These are phyloP conservation scores for Neomicropteryx cornuta DNA, from an alignment of 1,140 invertebrate species.

Conservation along the genomic window DNA sequence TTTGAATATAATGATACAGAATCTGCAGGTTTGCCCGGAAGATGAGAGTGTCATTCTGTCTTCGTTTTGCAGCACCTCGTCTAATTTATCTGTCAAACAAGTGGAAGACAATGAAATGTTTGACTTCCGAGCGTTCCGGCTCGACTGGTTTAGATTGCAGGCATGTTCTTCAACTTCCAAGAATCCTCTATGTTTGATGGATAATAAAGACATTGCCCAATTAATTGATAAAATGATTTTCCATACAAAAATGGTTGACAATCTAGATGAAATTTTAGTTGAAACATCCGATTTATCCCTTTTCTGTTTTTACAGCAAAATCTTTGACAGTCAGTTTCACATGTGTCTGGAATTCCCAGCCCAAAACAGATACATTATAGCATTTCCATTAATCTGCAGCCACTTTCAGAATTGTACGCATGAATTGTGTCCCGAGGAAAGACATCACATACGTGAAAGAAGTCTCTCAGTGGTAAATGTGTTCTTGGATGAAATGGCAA, in stretches of 20 bases:
- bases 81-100: conserved; percentile 84
- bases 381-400: conserved; percentile 94
- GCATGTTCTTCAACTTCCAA: conserved; percentile 85
- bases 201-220: conserved; percentile 77
- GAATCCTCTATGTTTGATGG: conserved; percentile 70
- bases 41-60: conserved; percentile 92
- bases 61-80: conserved; percentile 84
- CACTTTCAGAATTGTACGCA: conserved; percentile 98
- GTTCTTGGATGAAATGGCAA: conserved; percentile 97
- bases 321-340: conserved; percentile 96
- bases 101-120: conserved; percentile 94
- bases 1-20: conserved; percentile 85
- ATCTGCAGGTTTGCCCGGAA: conserved; percentile 74
- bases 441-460: conserved; percentile 90
- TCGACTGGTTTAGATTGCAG: conserved; percentile 97
- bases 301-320: conserved; percentile 95
- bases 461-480: conserved; percentile 95
- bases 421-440: conserved; percentile 96
- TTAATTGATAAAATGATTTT: conserved; percentile 94
- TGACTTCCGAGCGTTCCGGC: conserved; percentile 86
- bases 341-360: conserved; percentile 98
- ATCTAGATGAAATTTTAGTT: conserved; percentile 91
- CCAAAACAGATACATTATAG: conserved; percentile 94
- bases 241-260: conserved; percentile 97
- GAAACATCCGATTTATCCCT: conserved; percentile 96